Evolutionary conservation across 2,797 vertebrate species (phyloP).

Genomic region (Coccyzus lansbergi): DNA sequence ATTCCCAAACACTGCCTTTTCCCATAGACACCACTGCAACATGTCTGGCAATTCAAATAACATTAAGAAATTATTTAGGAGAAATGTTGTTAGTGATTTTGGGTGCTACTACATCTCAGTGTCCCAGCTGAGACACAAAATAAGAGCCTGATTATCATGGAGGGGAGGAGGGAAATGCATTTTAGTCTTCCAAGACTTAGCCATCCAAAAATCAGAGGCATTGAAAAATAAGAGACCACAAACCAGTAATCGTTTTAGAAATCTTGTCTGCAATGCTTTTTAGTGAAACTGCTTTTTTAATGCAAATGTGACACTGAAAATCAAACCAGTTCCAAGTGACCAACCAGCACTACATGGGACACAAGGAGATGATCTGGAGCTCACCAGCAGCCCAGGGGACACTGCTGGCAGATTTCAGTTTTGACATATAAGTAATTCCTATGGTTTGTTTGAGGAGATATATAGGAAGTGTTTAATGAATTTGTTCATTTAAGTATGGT

Average conservation of each 20-base stretch:
- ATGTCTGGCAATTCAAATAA: conserved; percentile 28
- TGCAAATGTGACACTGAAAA: conserved; percentile 40
- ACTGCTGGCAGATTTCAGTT: background rate
- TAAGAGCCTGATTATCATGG: background rate
- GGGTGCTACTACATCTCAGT: background rate
- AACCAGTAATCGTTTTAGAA: background rate
- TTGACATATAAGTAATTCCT: background rate
- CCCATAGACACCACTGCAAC: conserved; percentile 6
- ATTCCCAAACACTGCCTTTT: conserved; percentile 3
- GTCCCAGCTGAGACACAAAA: conserved; percentile 32
- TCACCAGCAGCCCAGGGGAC: background rate
- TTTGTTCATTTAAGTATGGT: background rate
- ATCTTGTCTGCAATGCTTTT: background rate
- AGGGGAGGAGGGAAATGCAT: background rate
- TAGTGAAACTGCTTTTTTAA: conserved; percentile 39
- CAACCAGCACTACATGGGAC: conserved; percentile 9
- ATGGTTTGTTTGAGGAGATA: background rate
- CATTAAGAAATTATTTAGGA: conserved; percentile 16
- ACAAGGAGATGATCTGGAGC: background rate
- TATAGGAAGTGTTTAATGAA: background rate
- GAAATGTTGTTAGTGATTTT: conserved; percentile 11
- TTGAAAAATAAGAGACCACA: background rate
- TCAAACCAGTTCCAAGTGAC: conserved; percentile 24
- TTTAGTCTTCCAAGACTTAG: background rate
- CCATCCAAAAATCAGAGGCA: conserved; percentile 3